Evolutionary conservation across 2,113 vertebrate genomes (phyloP), one percentile per base, ranked within the genome.

Genomic region (Dunckerocampus dactyliophorus): DNA sequence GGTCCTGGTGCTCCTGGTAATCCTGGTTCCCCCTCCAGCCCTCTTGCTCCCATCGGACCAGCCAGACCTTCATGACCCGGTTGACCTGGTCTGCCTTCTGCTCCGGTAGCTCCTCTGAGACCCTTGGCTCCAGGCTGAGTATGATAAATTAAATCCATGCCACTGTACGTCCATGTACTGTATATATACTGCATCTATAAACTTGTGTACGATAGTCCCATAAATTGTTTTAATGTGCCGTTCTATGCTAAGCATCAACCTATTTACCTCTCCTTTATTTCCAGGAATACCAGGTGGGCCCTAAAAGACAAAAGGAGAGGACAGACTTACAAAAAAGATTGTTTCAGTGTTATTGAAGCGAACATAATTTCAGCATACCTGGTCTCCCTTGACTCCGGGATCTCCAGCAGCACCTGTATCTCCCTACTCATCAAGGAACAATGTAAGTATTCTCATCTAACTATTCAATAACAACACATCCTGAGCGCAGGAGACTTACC

Each of bases 1-100:
- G 89, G 88, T 8, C 92, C 92, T 19, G 89, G 80, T 15, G 86
- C 1, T 63, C 92, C 92, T 7, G 79, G 64, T 14, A 83, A 16
- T 4, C 92, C 92, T 13, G 77, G 74, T 24, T 90, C 86, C 51
- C 92, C 92, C 31, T 92, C 91, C 55, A 91, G 65, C 0, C 92
- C 92, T 34, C 82, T 79, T 10, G 88, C 54, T 59, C 92, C 92
- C 58, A 87, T 82, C 17, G 89, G 90, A 43, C 92, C 92, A 0
- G 87, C 13, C 61, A 88, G 71, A 56, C 92, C 92, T 52, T 87
- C 83, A 1, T 92, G 90, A 1, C 92, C 92, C 0, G 90, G 80
- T 60, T 77, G 87, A 31, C 92, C 92, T 19, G 89, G 88, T 63
- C 86, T 82, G 11, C 92, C 92, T 0, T 83, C 84, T 0, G 77